Evolutionary conservation across 2,888 invertebrate genomes (phyloP).

Genomic region (Nemoura dubitans): DNA sequence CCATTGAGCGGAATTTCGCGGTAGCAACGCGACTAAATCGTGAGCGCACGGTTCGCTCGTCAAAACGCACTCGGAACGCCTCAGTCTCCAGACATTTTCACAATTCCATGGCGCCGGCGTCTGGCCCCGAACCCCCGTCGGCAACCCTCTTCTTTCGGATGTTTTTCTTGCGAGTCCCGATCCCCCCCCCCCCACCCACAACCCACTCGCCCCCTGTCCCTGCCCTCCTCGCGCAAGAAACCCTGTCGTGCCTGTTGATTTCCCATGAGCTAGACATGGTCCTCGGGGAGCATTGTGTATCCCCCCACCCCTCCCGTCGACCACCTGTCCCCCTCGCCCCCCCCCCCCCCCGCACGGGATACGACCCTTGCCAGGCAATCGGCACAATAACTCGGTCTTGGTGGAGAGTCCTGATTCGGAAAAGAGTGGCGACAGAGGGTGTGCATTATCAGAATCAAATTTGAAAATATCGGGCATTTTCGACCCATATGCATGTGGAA

Average conservation of each 20-base stretch:
- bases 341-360: not conserved
- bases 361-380: not conserved
- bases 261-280: slow-evolving; percentile 4
- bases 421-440: not conserved
- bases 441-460: no score
- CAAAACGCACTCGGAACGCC: no score
- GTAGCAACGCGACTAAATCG: no score
- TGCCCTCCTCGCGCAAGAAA: not conserved
- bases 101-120: no score
- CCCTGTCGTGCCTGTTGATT: slow-evolving; percentile 12
- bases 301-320: not conserved
- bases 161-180: not conserved
- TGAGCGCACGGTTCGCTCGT: no score
- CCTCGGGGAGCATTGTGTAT: not conserved
- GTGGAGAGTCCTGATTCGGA: not conserved
- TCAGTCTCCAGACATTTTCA: no score
- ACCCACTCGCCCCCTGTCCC: no score
- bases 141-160: not conserved
- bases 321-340: not conserved
- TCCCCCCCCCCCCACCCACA: not conserved
- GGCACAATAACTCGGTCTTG: not conserved
- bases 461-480: no score
- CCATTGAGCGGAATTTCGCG: no score
- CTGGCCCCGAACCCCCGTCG: not conserved
- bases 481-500: no score